Evolutionary conservation across 2,797 vertebrate species (phyloP), one percentile per base, ranked within the genome.

Genomic region (Sebastes minor): DNA sequence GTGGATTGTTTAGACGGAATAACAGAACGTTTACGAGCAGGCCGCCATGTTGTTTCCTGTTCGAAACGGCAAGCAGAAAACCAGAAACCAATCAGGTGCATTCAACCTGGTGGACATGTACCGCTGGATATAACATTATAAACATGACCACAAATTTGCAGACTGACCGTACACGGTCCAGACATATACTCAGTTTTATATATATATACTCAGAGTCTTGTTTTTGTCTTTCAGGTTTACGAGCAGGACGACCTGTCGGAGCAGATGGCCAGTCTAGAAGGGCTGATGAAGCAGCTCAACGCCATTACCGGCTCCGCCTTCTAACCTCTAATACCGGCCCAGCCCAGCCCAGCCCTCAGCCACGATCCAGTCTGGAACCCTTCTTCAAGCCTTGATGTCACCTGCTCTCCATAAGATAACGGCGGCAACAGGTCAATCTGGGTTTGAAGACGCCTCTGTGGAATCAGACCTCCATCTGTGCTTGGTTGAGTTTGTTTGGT

Each of bases 221-320:
- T 53, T 8, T 53, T 30, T 76, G 74, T 78, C 73, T 88, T 78
- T 2, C 88, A 98, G 98, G 96, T 99, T 7, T 99, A 99, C 3
- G 98, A 99, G 85, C 98, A 99, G 90, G 98, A 99, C 3, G 98
- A 99, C 89, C 91, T 99, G 81, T 99, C 98, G 20, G 97, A 99
- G 92, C 97, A 99, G 95, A 99, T 99, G 98, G 98, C 98, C 65
- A 99, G 98, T 91, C 94, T 99, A 87, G 98, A 99, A 90, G 98
- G 98, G 80, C 92, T 99, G 82, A 99, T 99, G 98, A 98, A 99
- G 94, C 98, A 99, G 86, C 97, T 99, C 67, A 99, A 99, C 0
- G 98, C 98, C 85, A 99, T 99, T 92, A 99, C 98, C 1, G 98
- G 98, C 88, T 99, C 98, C 0, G 98, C 98, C 87, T 99, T 99